Evolutionary conservation across 92 coral and sea anemone genomes (phyloP).

Genomic region (Nematostella vectensis): DNA sequence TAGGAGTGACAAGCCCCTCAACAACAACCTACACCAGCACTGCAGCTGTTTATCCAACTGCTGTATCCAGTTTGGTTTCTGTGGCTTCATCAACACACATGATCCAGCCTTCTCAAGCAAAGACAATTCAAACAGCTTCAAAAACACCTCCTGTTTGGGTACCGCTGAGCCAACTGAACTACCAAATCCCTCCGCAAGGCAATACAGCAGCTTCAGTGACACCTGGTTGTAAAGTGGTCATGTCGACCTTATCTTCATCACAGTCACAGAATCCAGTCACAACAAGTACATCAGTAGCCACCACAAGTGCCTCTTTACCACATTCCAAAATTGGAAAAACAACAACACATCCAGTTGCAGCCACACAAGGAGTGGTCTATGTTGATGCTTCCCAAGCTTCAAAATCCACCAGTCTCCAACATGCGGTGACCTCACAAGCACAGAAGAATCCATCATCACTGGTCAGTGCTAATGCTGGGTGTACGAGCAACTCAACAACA

Average conservation of each 20-base stretch:
- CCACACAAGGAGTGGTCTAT: conserved; percentile 19
- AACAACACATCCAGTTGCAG: conserved; percentile 11
- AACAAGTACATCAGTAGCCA: too few relatives aligned
- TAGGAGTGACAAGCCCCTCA: too few relatives aligned
- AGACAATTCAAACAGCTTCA: not conserved
- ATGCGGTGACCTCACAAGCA: conserved; percentile 1
- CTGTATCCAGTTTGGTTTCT: not conserved
- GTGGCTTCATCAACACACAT: not conserved
- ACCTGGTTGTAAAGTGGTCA: not conserved
- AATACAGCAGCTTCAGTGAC: not conserved
- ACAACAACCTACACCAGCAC: too few relatives aligned
- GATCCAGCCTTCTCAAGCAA: not conserved
- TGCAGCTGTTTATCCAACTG: not conserved
- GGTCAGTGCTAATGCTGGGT: too few relatives aligned
- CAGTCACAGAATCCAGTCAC: not conserved
- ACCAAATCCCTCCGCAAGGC: too few relatives aligned
- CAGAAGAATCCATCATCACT: too few relatives aligned
- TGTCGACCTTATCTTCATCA: not conserved
- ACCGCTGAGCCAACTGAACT: not conserved
- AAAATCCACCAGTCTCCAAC: not conserved
- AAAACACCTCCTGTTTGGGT: not conserved
- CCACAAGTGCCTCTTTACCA: too few relatives aligned
- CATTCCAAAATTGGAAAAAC: too few relatives aligned
- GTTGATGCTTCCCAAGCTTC: not conserved
- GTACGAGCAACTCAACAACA: too few relatives aligned